These are phyloP conservation scores for Hyposmocoma kahamanoa DNA, from an alignment of 1,140 invertebrate genomes.

Conservation along the genomic window DNA sequence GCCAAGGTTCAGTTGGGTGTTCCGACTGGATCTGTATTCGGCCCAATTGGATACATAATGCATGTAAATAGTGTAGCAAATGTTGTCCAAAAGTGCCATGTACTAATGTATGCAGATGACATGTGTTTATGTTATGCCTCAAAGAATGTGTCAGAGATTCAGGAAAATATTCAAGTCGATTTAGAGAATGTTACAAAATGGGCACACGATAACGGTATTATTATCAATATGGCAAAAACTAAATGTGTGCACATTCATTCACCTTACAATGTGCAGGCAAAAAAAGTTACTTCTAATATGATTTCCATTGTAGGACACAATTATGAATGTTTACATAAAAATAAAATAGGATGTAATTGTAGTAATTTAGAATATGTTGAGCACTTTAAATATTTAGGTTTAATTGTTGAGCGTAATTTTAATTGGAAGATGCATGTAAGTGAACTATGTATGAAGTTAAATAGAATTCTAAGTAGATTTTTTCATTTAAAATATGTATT, in stretches of 20 bases:
- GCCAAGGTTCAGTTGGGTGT: constrained; percentile 6
- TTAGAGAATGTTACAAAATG: background rate
- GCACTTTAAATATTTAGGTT: background rate
- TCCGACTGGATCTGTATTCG: constrained; percentile 16
- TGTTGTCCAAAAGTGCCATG: constrained; percentile 2
- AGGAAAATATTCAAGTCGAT: background rate
- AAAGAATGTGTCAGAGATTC: background rate
- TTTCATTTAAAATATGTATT: constrained; percentile 12
- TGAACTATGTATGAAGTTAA: constrained; percentile 12
- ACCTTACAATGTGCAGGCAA: background rate
- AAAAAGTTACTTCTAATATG: background rate
- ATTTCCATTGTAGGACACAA: background rate
- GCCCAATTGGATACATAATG: constrained; percentile 13
- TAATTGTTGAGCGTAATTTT: background rate
- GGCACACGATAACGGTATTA: constrained; percentile 2
- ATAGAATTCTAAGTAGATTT: constrained; percentile 16
- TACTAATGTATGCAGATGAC: constrained; percentile 1
- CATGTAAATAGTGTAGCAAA: constrained; percentile 17
- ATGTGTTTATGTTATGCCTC: background rate
- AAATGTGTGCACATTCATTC: background rate
- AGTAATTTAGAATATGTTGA: background rate
- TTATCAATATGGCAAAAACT: constrained; percentile 1
- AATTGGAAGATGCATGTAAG: background rate
- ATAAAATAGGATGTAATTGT: background rate
- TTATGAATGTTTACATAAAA: background rate